These are phyloP conservation scores for Ceratothoa steindachneri DNA, from an alignment of 2,888 invertebrate genomes.

Conservation along the genomic window DNA sequence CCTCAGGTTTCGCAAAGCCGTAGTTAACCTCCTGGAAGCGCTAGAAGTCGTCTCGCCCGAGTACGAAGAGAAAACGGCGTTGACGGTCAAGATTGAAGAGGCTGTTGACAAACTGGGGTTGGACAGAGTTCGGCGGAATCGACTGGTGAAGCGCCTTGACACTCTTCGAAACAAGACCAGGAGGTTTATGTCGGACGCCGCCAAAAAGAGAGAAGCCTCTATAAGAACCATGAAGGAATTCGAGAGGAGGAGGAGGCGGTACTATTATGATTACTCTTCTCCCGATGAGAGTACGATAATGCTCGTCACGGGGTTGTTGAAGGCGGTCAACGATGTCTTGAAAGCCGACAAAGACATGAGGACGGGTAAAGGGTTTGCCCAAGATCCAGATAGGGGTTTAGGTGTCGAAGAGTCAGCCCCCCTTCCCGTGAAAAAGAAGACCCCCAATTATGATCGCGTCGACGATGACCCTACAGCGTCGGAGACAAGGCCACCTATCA, in stretches of 20 bases:
- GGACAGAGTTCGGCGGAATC: neutral
- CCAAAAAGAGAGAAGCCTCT: conserved; percentile 25
- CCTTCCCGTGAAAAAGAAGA: too few species aligned
- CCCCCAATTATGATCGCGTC: too few species aligned
- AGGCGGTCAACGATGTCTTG: conserved; percentile 34
- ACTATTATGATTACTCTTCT: conserved; percentile 25
- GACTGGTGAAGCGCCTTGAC: neutral
- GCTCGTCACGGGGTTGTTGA: conserved; percentile 26
- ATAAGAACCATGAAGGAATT: conserved; percentile 31
- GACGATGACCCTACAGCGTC: too few species aligned
- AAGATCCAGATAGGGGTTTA: too few species aligned
- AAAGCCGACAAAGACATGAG: conserved; percentile 42
- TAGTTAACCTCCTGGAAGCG: conserved; percentile 29
- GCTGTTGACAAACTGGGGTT: conserved; percentile 6
- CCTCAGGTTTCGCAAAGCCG: conserved; percentile 15
- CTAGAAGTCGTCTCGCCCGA: conserved; percentile 38
- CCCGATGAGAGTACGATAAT: conserved; percentile 20
- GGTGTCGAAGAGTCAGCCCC: too few species aligned
- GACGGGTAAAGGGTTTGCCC: conserved; percentile 31
- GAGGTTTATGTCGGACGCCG: conserved; percentile 24
- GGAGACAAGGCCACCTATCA: too few species aligned
- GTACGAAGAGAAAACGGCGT: conserved; percentile 16
- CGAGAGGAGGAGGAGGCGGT: conserved; percentile 11
- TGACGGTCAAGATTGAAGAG: conserved; percentile 25
- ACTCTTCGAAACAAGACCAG: conserved; percentile 16